These are phyloP conservation scores for Athrips mouffetella DNA, from an alignment of 2,888 invertebrate genomes.

Conservation along the genomic window DNA sequence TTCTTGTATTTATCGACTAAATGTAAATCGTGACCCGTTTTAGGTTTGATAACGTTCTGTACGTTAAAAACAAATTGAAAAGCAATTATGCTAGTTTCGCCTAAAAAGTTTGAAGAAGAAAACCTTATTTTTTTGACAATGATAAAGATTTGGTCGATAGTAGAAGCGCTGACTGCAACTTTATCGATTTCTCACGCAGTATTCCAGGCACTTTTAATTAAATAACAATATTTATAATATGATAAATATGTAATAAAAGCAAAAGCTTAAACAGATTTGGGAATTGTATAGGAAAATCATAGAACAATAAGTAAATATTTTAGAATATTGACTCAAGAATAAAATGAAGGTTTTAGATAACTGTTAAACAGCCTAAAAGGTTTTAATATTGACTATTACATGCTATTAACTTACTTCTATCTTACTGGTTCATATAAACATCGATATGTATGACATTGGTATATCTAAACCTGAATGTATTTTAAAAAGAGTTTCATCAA, in stretches of 20 bases:
- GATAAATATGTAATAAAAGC: constrained; percentile 52
- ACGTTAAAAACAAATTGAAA: too few species aligned
- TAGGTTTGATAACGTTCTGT: too few species aligned
- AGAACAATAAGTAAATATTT: constrained; percentile 10
- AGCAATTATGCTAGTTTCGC: too few species aligned
- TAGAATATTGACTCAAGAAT: constrained; percentile 2
- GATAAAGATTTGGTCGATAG: too few species aligned
- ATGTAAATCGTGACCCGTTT: too few species aligned
- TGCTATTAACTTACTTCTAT: constrained; percentile 45
- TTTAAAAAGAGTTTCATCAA: constrained; percentile 39
- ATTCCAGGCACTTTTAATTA: constrained; percentile 13
- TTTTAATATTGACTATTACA: constrained; percentile 70
- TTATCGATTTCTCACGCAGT: constrained; percentile 2
- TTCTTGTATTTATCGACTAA: too few species aligned
- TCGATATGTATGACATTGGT: constrained; percentile 76
- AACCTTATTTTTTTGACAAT: too few species aligned
- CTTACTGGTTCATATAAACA: constrained; percentile 69
- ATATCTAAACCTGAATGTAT: constrained; percentile 64
- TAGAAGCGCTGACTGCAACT: neutral
- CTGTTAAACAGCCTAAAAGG: constrained; percentile 70
- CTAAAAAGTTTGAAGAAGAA: too few species aligned
- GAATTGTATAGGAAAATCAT: neutral
- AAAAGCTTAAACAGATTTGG: constrained; percentile 43
- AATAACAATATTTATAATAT: constrained; percentile 35
- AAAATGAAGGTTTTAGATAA: constrained; percentile 31